Conservation (phyloP, 2,888 invertebrate genomes). For the Polydrusus tereticollis region DNA sequence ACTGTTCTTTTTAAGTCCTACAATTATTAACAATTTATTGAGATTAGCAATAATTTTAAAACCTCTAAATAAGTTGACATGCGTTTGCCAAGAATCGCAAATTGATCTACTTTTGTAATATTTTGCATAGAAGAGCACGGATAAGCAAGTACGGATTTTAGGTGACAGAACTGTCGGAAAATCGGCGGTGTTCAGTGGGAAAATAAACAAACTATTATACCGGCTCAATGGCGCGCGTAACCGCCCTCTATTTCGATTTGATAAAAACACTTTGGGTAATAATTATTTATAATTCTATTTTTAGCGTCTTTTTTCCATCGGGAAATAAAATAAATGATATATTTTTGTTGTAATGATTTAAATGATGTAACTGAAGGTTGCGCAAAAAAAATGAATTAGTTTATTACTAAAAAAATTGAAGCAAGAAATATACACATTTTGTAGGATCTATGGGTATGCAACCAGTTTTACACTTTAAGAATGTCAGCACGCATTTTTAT, state of each 20-base stretch:
- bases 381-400: background rate
- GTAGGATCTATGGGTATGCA: background rate
- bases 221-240: conserved; percentile 64
- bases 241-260: conserved; percentile 61
- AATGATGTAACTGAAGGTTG: background rate
- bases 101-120: conserved; percentile 67
- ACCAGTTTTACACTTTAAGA: background rate
- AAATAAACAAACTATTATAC: conserved; percentile 68
- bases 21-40: conserved; percentile 46
- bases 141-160: conserved; percentile 61
- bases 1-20: conserved; percentile 2
- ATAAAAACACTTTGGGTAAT: conserved; percentile 27
- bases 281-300: background rate
- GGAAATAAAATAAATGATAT: background rate
- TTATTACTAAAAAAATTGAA: too few relatives aligned
- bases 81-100: conserved; percentile 64
- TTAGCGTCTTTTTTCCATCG: background rate
- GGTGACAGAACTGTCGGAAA: conserved; percentile 66
- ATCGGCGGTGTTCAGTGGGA: conserved; percentile 65
- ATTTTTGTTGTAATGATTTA: background rate
- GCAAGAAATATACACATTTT: background rate
- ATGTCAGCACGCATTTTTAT: background rate
- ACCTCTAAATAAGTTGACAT: conserved; percentile 49
- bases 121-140: conserved; percentile 66
- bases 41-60: conserved; percentile 59